Evolutionary conservation across 2,797 vertebrate species (phyloP).

Genomic region (Adelosebastes latens): DNA sequence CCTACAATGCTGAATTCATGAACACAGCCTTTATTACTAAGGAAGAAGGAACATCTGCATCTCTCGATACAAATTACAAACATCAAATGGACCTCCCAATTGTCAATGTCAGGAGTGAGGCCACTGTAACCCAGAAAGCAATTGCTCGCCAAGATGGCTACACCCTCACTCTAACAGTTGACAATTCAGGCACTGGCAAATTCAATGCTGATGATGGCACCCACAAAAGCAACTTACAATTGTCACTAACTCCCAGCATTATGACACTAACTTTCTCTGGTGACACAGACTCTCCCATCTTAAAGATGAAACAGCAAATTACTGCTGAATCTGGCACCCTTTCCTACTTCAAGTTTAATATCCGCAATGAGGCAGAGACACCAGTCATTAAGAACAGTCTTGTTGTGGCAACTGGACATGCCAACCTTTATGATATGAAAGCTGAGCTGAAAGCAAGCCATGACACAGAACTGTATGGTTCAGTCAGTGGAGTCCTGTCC

Average conservation of each 20-base stretch:
- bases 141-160: conserved; percentile 76
- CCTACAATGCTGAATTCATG: conserved; percentile 82
- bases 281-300: conserved; percentile 80
- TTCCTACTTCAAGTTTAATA: conserved; percentile 76
- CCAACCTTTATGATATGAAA: conserved; percentile 80
- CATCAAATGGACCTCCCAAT: conserved; percentile 84
- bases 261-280: conserved; percentile 78
- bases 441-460: conserved; percentile 85
- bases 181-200: conserved; percentile 82
- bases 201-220: conserved; percentile 82
- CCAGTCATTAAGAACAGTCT: conserved; percentile 86
- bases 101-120: conserved; percentile 80
- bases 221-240: conserved; percentile 78
- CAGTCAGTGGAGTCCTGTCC: conserved; percentile 83
- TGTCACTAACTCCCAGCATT: conserved; percentile 76
- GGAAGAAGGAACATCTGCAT: conserved; percentile 83
- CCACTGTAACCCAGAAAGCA: conserved; percentile 78
- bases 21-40: conserved; percentile 83
- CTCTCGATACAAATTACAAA: conserved; percentile 84
- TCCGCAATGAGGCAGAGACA: conserved; percentile 85
- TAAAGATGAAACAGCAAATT: conserved; percentile 87
- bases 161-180: conserved; percentile 72
- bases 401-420: conserved; percentile 81
- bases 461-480: conserved; percentile 84
- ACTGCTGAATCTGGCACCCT: conserved; percentile 79